phyloP scores from a whole-genome alignment of 2,113 vertebrate genomes.

The Leptocoma aspasia region DNA sequence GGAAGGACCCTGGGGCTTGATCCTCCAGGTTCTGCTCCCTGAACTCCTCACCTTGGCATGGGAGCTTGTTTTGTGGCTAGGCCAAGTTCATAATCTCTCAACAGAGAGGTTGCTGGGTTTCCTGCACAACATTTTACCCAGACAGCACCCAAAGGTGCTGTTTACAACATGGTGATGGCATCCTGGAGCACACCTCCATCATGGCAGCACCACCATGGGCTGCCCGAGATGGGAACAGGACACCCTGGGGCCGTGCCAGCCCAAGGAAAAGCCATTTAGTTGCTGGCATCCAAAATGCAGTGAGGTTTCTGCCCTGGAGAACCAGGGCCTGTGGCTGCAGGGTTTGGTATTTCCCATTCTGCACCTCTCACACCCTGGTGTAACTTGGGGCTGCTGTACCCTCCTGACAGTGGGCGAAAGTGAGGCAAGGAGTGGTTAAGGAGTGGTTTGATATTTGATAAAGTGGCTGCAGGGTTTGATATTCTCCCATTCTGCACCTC shows the following conservation, averaged over 20 bases:
- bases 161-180: rapidly evolving
- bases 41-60: background rate
- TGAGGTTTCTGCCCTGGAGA: background rate
- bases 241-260: rapidly evolving
- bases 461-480: background rate
- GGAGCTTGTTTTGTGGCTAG: background rate
- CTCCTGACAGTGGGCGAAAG: background rate
- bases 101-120: background rate
- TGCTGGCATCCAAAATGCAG: background rate
- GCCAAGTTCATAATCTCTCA: background rate
- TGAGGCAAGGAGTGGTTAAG: background rate
- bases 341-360: background rate
- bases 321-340: background rate
- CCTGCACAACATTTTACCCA: background rate
- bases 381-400: background rate
- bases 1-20: background rate
- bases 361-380: background rate
- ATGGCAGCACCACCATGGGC: background rate
- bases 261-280: background rate
- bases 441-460: no score
- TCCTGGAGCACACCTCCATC: background rate
- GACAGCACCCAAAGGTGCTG: background rate
- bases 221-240: background rate
- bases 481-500: background rate
- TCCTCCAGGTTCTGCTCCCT: background rate